phyloP scores from a whole-genome alignment of 2,113 vertebrate species.

The Grantiella picta region DNA sequence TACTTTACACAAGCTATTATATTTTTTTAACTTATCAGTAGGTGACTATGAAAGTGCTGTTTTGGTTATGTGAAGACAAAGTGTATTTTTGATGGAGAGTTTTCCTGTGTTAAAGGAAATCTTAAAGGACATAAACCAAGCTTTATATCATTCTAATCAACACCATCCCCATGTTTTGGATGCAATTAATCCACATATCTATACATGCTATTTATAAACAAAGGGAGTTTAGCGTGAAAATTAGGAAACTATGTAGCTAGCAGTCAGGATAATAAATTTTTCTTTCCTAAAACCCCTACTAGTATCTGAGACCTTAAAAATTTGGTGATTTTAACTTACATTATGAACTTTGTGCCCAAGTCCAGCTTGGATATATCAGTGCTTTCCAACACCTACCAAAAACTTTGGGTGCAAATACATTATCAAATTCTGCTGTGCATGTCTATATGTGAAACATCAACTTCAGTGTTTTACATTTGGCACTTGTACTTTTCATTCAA shows the following conservation, averaged over 20 bases:
- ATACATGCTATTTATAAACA: background rate
- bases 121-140: background rate
- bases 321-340: background rate
- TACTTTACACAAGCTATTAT: background rate
- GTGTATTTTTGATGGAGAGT: background rate
- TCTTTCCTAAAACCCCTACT: background rate
- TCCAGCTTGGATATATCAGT: background rate
- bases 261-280: background rate
- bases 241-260: background rate
- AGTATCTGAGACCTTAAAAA: background rate
- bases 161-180: background rate
- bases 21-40: background rate
- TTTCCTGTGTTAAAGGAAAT: background rate
- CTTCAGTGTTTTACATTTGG: background rate
- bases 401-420: background rate
- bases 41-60: background rate
- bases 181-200: background rate
- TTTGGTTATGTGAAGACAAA: background rate
- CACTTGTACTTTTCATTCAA: background rate
- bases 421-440: background rate
- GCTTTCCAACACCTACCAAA: background rate
- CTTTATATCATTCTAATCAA: background rate
- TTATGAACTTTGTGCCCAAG: background rate
- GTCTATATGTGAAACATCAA: background rate
- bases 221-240: background rate